Conservation (phyloP, 2,888 invertebrate species). For the Heteromyza rotundicornis region DNA sequence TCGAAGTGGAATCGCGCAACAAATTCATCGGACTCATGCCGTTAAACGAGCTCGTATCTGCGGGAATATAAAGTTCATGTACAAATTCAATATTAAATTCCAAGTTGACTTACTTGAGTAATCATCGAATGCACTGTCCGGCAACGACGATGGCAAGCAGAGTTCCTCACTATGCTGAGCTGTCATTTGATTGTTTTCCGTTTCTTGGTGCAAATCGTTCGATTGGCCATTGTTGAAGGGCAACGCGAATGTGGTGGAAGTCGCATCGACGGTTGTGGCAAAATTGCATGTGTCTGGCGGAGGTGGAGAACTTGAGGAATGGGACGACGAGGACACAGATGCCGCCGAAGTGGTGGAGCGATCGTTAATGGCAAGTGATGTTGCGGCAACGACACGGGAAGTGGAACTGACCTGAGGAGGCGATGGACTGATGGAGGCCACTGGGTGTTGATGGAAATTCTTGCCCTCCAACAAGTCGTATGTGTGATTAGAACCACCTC, state of each 20-base stretch:
- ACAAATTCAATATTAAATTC: background rate
- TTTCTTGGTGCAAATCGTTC: background rate
- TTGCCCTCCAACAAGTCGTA: conserved; percentile 49
- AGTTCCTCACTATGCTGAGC: background rate
- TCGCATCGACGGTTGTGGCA: background rate
- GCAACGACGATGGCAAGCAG: background rate
- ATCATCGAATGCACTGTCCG: conserved; percentile 47
- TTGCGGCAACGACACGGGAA: background rate
- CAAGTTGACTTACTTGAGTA: conserved; percentile 41
- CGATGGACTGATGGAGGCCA: background rate
- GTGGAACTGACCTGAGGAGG: background rate
- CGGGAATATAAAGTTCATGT: background rate
- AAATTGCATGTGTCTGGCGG: background rate
- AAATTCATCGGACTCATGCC: conserved; percentile 71
- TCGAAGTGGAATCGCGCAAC: conserved; percentile 66
- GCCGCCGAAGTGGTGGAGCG: background rate
- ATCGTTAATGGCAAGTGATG: background rate
- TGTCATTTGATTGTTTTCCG: too few species aligned
- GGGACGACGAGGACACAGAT: background rate
- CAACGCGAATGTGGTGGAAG: background rate
- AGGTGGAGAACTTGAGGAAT: background rate
- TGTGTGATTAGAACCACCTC: conserved; percentile 50
- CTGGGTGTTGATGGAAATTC: conserved; percentile 35
- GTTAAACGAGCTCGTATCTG: conserved; percentile 49
- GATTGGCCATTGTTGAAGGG: too few species aligned